phyloP scores from a whole-genome alignment of 2,888 invertebrate genomes.

The Pandemis corylana region DNA sequence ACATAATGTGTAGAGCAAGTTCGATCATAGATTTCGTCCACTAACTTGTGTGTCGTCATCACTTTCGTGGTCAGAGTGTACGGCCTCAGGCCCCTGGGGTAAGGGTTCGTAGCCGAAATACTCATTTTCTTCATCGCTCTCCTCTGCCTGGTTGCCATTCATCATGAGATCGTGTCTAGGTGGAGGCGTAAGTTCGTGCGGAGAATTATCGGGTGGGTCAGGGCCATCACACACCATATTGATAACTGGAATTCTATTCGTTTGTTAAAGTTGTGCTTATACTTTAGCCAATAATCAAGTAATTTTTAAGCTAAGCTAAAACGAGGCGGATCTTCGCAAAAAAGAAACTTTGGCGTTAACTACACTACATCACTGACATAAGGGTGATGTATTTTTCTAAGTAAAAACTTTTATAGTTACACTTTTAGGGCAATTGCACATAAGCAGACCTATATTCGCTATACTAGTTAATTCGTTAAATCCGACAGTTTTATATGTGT shows the following conservation, averaged over 20 bases:
- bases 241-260: neutral
- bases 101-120: constrained; percentile 84
- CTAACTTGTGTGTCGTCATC: constrained; percentile 60
- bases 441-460: neutral
- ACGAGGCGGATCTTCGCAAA: neutral
- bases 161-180: constrained; percentile 68
- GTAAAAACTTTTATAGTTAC: neutral
- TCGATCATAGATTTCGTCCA: neutral
- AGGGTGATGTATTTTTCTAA: constrained; percentile 9
- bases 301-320: neutral
- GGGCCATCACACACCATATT: constrained; percentile 79
- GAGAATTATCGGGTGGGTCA: constrained; percentile 77
- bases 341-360: neutral
- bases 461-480: no score
- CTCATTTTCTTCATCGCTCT: constrained; percentile 81
- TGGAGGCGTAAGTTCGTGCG: constrained; percentile 73
- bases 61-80: constrained; percentile 63
- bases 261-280: neutral
- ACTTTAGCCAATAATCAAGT: neutral
- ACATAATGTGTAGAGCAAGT: no score
- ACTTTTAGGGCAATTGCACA: neutral
- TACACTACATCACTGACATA: neutral
- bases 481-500: neutral
- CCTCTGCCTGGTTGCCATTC: constrained; percentile 70
- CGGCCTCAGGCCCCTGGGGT: constrained; percentile 75